Percentiles rank a stretch among this genome's conserved stretches.
These are phyloP conservation scores for Macaria notata DNA, from an alignment of 2,888 invertebrate genomes.

Conservation along the genomic window DNA sequence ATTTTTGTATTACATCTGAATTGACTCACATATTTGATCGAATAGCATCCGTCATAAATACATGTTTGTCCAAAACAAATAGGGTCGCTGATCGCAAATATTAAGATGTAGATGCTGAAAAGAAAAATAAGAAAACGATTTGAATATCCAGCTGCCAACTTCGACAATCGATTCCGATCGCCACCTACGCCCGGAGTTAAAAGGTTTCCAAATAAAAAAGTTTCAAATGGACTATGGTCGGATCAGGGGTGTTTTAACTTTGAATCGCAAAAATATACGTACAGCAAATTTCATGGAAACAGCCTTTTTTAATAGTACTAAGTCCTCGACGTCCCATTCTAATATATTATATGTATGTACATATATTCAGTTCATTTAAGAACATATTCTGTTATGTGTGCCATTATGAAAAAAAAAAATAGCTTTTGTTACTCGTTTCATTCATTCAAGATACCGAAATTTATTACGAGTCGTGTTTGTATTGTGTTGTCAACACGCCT, in stretches of 20 bases:
- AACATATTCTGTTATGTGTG: no score
- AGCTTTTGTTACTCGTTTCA: constrained; percentile 14
- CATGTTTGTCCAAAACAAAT: no score
- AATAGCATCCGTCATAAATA: no score
- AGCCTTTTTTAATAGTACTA: constrained; percentile 18
- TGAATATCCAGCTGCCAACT: constrained; percentile 5
- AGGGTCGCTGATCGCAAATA: no score
- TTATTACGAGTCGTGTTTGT: constrained; percentile 6
- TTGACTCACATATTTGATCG: no score
- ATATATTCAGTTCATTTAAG: no score
- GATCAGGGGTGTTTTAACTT: constrained; percentile 25
- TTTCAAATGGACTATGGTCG: constrained; percentile 21
- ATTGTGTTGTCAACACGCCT: constrained; percentile 3
- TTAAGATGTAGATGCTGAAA: no score
- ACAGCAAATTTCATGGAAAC: constrained; percentile 12
- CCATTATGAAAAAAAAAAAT: no score
- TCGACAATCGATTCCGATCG: constrained; percentile 15
- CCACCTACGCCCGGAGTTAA: constrained; percentile 15
- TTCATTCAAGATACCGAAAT: constrained; percentile 14
- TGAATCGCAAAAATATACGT: constrained; percentile 18
- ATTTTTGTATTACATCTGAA: no score
- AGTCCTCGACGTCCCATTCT: constrained; percentile 2
- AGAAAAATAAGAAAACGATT: background rate
- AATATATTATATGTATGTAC: no score
- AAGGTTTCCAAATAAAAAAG: constrained; percentile 24